phyloP scores from a whole-genome alignment of 2,113 vertebrate genomes.

The Polyodon spathula region DNA sequence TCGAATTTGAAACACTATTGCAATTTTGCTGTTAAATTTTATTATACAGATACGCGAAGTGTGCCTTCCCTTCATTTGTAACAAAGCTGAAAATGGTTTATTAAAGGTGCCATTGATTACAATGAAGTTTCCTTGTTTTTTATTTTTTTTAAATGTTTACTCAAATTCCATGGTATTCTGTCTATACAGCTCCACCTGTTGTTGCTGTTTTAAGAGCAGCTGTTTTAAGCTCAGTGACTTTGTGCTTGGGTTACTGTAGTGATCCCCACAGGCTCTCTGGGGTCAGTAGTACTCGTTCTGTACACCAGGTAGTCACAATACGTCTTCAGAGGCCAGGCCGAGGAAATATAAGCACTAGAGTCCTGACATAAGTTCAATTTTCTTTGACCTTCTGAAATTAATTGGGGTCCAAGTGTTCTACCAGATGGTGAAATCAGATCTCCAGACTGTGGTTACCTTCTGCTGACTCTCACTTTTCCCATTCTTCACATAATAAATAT shows the following conservation, averaged over 20 bases:
- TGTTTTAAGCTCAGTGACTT: too few relatives aligned
- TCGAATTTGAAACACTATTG: slow-evolving; percentile 11
- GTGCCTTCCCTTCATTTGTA: slow-evolving; percentile 11
- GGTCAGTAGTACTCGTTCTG: too few relatives aligned
- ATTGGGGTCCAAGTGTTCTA: neutral
- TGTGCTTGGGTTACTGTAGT: too few relatives aligned
- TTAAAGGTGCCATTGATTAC: slow-evolving; percentile 10
- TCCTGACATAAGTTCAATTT: neutral
- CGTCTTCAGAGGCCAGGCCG: neutral
- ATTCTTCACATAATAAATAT: neutral
- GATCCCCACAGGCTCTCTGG: too few relatives aligned
- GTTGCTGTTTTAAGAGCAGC: too few relatives aligned
- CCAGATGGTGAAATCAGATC: neutral
- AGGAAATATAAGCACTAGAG: neutral
- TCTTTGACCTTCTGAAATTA: neutral
- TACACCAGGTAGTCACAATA: neutral
- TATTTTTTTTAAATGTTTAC: too few relatives aligned
- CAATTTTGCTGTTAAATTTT: neutral
- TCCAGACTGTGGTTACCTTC: neutral
- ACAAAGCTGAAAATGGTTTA: slow-evolving; percentile 13
- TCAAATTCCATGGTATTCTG: too few relatives aligned
- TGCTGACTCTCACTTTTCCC: neutral
- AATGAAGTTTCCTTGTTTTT: neutral
- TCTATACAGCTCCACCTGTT: too few relatives aligned
- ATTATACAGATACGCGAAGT: neutral